Percentiles rank a stretch among this genome's conserved stretches.
Evolutionary conservation across 37 sponge, comb jelly and placozoan genomes (phyloP).

Genomic region (Corticium candelabrum): DNA sequence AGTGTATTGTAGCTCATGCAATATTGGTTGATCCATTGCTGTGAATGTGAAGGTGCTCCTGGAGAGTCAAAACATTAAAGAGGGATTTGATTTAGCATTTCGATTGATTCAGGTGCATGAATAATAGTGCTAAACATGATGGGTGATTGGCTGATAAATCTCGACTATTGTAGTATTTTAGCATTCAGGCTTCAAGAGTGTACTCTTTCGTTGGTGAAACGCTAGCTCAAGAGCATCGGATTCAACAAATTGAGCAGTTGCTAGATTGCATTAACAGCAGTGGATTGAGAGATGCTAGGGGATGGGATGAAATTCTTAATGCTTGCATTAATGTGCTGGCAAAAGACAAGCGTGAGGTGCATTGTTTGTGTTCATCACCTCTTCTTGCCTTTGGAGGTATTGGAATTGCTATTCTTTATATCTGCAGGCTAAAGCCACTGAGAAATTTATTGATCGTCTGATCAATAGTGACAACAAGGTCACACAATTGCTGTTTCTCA

Average conservation of each 20-base stretch:
- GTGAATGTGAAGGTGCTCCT: not conserved
- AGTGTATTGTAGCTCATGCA: not conserved
- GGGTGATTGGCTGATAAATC: not conserved
- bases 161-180: not conserved
- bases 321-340: conserved; percentile 64
- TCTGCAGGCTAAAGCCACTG: conserved; percentile 30
- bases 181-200: not conserved
- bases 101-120: conserved; percentile 31
- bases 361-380: not conserved
- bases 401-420: no score
- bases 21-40: not conserved
- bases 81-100: conserved; percentile 35
- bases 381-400: not conserved
- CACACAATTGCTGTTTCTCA: not conserved
- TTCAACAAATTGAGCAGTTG: conserved; percentile 31
- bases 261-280: conserved; percentile 28
- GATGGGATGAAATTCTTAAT: conserved; percentile 59
- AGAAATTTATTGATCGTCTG: conserved; percentile 30
- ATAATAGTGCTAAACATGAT: not conserved
- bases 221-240: conserved; percentile 26
- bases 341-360: conserved; percentile 51
- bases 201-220: conserved; percentile 8
- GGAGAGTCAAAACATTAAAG: conserved; percentile 22
- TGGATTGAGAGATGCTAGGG: not conserved
- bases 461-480: conserved; percentile 45